A percentile compares a stretch with the other conserved stretches of the same genome.
Evolutionary conservation across 2,797 vertebrate genomes (phyloP).

Genomic region (Phaenicophaeus curvirostris): DNA sequence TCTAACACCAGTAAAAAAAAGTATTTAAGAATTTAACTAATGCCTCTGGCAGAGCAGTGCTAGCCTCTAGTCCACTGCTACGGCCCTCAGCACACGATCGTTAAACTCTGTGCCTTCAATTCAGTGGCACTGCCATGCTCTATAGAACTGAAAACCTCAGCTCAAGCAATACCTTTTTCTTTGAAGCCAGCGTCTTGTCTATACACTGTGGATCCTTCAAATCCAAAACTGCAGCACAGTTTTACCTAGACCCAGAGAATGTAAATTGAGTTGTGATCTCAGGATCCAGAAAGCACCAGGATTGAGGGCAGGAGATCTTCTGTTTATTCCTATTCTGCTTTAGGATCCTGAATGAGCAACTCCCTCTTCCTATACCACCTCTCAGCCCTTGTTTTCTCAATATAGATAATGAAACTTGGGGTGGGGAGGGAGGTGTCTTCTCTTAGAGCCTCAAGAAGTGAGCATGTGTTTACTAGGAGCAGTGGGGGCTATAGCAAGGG

Average conservation of each 20-base stretch:
- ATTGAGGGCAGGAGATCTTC: neutral
- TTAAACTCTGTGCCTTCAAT: neutral
- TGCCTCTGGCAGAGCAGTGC: neutral
- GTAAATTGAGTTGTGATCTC: neutral
- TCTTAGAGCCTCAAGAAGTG: neutral
- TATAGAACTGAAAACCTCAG: neutral
- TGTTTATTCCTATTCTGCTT: constrained; percentile 16
- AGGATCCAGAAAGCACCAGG: neutral
- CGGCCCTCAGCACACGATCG: accelerated
- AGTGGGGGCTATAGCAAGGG: neutral
- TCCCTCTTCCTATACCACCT: neutral
- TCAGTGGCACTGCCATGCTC: neutral
- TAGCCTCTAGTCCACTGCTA: accelerated
- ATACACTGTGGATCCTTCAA: neutral
- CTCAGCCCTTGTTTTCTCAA: neutral
- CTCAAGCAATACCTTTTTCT: neutral
- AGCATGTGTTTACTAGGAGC: neutral
- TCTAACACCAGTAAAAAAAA: neutral
- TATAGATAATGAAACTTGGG: neutral
- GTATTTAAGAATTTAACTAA: neutral
- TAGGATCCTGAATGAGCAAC: neutral
- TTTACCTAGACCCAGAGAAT: neutral
- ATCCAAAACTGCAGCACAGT: neutral
- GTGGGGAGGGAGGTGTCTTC: neutral
- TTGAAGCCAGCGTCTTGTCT: neutral